Percentiles rank a stretch among this genome's conserved stretches.
phyloP scores from a whole-genome alignment of 2,797 vertebrate species.

The Chiroxiphia lanceolata region DNA sequence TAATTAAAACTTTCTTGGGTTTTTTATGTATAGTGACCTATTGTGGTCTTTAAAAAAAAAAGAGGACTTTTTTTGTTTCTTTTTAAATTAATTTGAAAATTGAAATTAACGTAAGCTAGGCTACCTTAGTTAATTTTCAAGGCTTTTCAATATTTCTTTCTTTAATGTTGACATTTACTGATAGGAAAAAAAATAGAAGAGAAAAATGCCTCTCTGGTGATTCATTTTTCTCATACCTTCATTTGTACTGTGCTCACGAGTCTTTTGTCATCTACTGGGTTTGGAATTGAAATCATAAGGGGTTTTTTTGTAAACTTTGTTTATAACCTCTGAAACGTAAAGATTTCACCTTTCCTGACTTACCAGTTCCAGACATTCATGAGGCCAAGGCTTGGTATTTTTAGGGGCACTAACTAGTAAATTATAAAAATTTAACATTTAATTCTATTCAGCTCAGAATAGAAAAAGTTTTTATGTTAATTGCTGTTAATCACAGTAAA shows the following conservation, averaged over 20 bases:
- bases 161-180: not conserved
- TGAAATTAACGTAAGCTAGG: not conserved
- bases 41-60: not conserved
- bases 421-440: not conserved
- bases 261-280: not conserved
- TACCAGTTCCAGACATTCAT: not conserved
- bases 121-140: not conserved
- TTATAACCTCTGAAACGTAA: not conserved
- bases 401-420: not conserved
- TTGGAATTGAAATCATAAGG: not conserved
- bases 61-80: not conserved
- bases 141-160: not conserved
- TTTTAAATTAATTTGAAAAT: not conserved
- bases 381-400: not conserved
- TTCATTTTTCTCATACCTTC: not conserved
- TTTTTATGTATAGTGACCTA: not conserved
- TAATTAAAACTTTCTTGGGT: not conserved
- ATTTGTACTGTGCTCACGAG: not conserved
- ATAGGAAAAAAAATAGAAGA: not conserved
- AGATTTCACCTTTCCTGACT: not conserved
- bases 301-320: rapidly evolving
- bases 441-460: not conserved
- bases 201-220: not conserved
- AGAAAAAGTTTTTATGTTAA: not conserved
- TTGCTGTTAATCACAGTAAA: not conserved